Percentiles rank a stretch among this genome's conserved stretches.
Conservation (phyloP, 2,113 vertebrate species). For the Tursiops truncatus region DNA sequence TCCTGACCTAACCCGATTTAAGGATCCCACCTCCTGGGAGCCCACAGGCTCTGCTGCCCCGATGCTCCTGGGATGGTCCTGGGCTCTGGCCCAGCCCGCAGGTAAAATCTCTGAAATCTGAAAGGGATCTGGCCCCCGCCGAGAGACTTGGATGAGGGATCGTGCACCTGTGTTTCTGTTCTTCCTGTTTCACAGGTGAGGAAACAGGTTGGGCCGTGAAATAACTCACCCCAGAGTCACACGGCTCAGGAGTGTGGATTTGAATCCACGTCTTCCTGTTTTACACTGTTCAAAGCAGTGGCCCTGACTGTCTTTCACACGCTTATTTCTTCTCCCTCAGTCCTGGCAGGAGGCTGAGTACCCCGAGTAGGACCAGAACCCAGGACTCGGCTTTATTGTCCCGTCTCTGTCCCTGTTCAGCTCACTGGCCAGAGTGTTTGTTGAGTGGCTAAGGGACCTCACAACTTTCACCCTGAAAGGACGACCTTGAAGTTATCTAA, state of each 20-base stretch:
- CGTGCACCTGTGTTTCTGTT: neutral
- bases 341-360: neutral
- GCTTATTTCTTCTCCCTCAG: accelerated
- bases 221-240: neutral
- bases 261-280: accelerated
- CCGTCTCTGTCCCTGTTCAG: neutral
- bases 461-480: neutral
- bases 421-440: neutral
- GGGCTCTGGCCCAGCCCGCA: accelerated
- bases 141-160: neutral
- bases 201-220: neutral
- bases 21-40: accelerated
- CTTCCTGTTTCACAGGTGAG: neutral
- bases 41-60: accelerated
- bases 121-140: neutral
- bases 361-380: neutral
- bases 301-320: accelerated
- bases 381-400: neutral
- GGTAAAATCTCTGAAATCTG: neutral
- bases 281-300: neutral
- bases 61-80: accelerated
- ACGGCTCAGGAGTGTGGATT: neutral
- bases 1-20: neutral
- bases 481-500: neutral
- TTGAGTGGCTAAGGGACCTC: neutral